Percentiles rank a stretch among this genome's conserved stretches.
These are phyloP conservation scores for Eurystomus gularis DNA, from an alignment of 2,113 vertebrate species.

Conservation along the genomic window DNA sequence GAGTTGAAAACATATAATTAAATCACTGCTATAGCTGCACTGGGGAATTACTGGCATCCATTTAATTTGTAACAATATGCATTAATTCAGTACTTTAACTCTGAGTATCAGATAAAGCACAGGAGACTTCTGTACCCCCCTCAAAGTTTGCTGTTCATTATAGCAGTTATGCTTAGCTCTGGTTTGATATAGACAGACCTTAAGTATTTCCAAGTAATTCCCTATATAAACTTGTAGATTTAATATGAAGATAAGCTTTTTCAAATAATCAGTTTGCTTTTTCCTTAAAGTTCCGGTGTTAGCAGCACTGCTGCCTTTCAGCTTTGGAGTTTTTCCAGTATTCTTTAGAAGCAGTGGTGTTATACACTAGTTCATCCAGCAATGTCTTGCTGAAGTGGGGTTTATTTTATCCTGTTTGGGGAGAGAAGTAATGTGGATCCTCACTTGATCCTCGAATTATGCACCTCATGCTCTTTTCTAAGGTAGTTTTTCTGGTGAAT, in stretches of 20 bases:
- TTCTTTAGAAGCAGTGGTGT: not conserved
- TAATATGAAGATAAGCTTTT: not conserved
- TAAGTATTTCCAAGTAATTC: constrained; percentile 8
- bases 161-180: not conserved
- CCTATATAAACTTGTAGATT: not conserved
- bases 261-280: not conserved
- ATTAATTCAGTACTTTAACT: not conserved
- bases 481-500: not conserved
- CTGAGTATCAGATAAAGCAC: not conserved
- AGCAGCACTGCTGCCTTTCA: not conserved
- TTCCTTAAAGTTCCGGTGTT: not conserved
- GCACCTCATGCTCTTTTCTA: not conserved
- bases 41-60: not conserved
- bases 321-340: not conserved
- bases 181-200: not conserved
- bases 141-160: not conserved
- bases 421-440: not conserved
- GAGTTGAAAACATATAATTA: constrained; percentile 5
- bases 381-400: not conserved
- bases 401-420: not conserved
- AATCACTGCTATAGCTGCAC: not conserved
- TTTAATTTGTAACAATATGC: not conserved
- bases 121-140: not conserved
- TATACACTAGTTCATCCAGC: not conserved
- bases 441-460: not conserved